Conservation (phyloP, 92 coral and sea anemone genomes). For the Siderastrea siderea region DNA sequence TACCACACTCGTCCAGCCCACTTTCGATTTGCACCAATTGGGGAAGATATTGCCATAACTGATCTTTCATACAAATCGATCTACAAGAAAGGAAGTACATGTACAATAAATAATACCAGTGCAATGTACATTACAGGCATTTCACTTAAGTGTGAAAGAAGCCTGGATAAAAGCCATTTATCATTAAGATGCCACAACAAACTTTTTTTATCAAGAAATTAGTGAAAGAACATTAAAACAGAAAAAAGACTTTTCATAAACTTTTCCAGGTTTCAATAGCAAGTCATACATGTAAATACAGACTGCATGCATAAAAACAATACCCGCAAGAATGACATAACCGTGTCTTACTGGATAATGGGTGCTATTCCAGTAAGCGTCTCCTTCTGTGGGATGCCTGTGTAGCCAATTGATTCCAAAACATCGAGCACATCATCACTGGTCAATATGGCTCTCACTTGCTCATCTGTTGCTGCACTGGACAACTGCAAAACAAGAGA, state of each 20-base stretch:
- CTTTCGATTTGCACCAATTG: conserved; percentile 74
- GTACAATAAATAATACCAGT: neutral
- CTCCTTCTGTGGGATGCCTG: conserved; percentile 80
- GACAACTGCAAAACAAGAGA: conserved; percentile 46
- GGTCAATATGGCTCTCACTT: conserved; percentile 54
- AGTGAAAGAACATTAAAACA: neutral
- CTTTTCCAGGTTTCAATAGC: neutral
- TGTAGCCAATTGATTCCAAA: conserved; percentile 63
- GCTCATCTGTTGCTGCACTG: conserved; percentile 64
- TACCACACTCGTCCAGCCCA: conserved; percentile 67
- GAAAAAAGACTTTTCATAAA: neutral
- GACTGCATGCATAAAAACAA: too few relatives aligned
- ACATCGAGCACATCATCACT: conserved; percentile 72
- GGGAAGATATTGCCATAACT: conserved; percentile 65
- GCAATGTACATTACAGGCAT: conserved; percentile 28
- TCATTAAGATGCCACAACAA: neutral
- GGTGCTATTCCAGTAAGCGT: conserved; percentile 56
- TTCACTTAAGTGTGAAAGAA: neutral
- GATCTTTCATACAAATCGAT: conserved; percentile 80
- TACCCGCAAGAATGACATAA: conserved; percentile 1
- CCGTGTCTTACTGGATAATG: conserved; percentile 66
- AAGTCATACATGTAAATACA: neutral
- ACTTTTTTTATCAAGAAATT: neutral
- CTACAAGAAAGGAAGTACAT: conserved; percentile 26
- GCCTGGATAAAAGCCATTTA: neutral